Conservation (phyloP, 1,140 invertebrate genomes). For the Ostrea denselamellosa region DNA sequence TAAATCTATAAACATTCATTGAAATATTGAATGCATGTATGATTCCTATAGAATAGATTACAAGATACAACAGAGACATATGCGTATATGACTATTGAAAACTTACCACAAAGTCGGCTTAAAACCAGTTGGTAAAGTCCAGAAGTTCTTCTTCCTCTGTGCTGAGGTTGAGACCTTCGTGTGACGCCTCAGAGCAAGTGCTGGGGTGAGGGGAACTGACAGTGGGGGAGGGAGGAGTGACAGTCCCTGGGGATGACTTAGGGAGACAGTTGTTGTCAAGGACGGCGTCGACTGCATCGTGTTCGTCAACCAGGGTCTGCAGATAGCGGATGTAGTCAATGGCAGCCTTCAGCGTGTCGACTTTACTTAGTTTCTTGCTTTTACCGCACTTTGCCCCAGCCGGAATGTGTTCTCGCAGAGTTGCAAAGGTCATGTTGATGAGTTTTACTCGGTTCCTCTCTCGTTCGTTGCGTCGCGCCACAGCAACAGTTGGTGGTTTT, state of each 20-base stretch:
- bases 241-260: background rate
- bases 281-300: slow-evolving; percentile 64
- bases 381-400: slow-evolving; percentile 70
- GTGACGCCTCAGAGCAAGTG: slow-evolving; percentile 87
- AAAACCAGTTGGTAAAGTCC: slow-evolving; percentile 90
- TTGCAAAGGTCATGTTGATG: slow-evolving; percentile 85
- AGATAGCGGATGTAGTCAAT: slow-evolving; percentile 95
- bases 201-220: slow-evolving; percentile 83
- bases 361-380: slow-evolving; percentile 84
- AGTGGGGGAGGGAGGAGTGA: slow-evolving; percentile 38
- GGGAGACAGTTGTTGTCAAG: slow-evolving; percentile 55
- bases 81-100: background rate
- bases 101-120: slow-evolving; percentile 2
- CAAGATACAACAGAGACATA: too few relatives aligned
- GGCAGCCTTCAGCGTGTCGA: slow-evolving; percentile 95
- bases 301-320: slow-evolving; percentile 86
- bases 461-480: slow-evolving; percentile 93
- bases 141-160: slow-evolving; percentile 94
- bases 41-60: background rate
- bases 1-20: background rate
- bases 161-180: slow-evolving; percentile 88
- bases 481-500: slow-evolving; percentile 84
- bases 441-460: slow-evolving; percentile 96
- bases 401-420: slow-evolving; percentile 72
- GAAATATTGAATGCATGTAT: background rate